Base-by-base conservation (phyloP, 2,888 invertebrate species). In the Acanthacorydalis orientalis region DNA sequence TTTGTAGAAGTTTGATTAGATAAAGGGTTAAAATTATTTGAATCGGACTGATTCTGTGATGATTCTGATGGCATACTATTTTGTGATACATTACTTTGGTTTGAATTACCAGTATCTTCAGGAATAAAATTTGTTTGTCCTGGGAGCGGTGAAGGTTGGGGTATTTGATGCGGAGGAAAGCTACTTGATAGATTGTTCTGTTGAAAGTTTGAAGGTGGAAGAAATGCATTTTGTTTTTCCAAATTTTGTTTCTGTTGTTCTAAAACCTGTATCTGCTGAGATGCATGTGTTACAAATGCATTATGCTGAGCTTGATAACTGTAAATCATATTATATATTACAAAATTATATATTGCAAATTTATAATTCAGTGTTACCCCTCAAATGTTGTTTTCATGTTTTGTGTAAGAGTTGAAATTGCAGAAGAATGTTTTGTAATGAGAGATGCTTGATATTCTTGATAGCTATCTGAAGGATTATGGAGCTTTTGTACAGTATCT, bases 261-360 rank as follows among this genome's bases (percentile, higher is more conserved):
- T 45, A 85, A 68, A 56, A 81, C 85, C 58, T 86, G 82, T 57
- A 92, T 87, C 65, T 90, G 90, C 60, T 87, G 83, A 66, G 85
- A 73, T 7, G 93, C 85, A 68, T 97, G 97, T 49, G 82, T 77
- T 10, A 91, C 86, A 63, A 93, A 97, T 10, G 93, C 88, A 64
- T 92, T 87, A 69, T 98, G 97, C 62, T 98, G 97, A 38, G 85
- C 79, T 68, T 91, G 85, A 59, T 92, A 89, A 57, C 80, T 82
- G 60, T 48, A 69, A 64, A 40, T 43, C 41, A 48, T 50, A 4
- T 43, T 11, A 40, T 38, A 31, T 14, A 4, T 23, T 23, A 4
- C 6, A 23, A 23, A 23, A 23, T 23, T 23, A 23, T 23, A 23
- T 23, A 15, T 31, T 48, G 50, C 4, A 41, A 15, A 33, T 38